These are phyloP conservation scores for Ficedula albicollis DNA, from an alignment of 2,797 vertebrate genomes.

Conservation along the genomic window DNA sequence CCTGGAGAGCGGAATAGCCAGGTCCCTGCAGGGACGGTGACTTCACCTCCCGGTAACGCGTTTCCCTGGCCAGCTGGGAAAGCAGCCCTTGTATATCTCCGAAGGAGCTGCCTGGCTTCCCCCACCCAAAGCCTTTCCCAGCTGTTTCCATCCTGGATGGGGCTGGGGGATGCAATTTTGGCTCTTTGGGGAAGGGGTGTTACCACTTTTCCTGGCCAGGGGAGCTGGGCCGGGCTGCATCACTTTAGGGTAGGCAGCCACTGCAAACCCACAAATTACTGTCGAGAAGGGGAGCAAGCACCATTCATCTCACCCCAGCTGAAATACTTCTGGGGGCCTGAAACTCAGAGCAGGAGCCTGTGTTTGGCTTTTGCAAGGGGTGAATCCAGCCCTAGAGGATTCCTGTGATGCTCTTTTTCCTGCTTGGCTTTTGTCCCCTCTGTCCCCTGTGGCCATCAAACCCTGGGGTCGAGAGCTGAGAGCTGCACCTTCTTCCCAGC, in stretches of 20 bases:
- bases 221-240: neutral
- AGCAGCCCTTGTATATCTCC: conserved; percentile 48
- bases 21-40: conserved; percentile 67
- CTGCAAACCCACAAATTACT: neutral
- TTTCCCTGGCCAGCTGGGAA: conserved; percentile 63
- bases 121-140: conserved; percentile 28
- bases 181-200: neutral
- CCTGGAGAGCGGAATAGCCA: conserved; percentile 60
- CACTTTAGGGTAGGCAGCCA: neutral
- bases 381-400: neutral
- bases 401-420: neutral
- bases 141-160: conserved; percentile 15
- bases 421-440: neutral
- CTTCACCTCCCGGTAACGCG: conserved; percentile 65
- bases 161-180: neutral
- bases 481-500: conserved; percentile 41
- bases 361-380: neutral
- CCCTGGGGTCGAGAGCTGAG: neutral
- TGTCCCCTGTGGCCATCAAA: neutral
- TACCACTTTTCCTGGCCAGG: neutral
- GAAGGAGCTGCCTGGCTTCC: conserved; percentile 24
- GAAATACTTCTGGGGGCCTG: neutral
- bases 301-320: neutral
- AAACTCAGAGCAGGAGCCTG: neutral
- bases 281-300: fast-evolving